phyloP scores from a whole-genome alignment of 2,113 vertebrate species.

The Meriones unguiculatus region DNA sequence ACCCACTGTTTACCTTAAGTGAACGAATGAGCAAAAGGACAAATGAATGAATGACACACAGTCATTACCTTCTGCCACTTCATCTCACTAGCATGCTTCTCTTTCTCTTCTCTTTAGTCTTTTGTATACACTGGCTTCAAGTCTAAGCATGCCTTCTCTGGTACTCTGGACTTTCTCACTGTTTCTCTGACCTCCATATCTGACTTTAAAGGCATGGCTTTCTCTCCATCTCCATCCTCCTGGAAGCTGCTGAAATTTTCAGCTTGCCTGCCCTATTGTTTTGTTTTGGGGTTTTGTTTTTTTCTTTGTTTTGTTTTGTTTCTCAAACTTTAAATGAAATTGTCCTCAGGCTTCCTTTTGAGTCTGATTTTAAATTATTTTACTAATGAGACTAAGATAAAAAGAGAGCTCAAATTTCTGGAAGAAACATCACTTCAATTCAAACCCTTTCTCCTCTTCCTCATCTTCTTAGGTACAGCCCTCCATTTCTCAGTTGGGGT shows the following conservation, averaged over 20 bases:
- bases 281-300: not conserved
- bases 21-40: not conserved
- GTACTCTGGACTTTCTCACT: not conserved
- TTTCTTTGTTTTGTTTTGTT: not conserved
- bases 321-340: not conserved
- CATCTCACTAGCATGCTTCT: not conserved
- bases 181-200: not conserved
- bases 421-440: not conserved
- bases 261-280: not conserved
- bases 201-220: not conserved
- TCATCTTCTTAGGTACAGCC: not conserved
- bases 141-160: not conserved
- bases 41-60: conserved; percentile 15
- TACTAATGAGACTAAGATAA: not conserved
- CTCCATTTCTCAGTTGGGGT: not conserved
- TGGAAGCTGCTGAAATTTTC: not conserved
- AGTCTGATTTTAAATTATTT: not conserved
- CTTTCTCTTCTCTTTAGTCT: not conserved
- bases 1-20: not conserved
- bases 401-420: not conserved
- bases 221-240: not conserved
- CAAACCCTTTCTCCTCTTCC: not conserved
- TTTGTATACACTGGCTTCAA: not conserved
- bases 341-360: not conserved
- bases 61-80: not conserved